Evolutionary conservation across 2,888 invertebrate genomes (phyloP).

Genomic region (Agonopterix subpropinquella): DNA sequence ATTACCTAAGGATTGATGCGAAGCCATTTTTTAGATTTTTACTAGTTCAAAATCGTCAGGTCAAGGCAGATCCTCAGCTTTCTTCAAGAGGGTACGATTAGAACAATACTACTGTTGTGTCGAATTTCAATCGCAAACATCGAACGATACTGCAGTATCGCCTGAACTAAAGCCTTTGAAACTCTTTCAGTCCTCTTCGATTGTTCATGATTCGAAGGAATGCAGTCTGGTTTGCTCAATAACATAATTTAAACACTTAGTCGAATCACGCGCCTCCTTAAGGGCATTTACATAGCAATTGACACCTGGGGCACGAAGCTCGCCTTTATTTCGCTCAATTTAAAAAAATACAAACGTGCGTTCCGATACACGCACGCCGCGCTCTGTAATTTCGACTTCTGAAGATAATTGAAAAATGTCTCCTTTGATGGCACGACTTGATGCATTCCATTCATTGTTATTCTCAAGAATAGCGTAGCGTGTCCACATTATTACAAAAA

Average conservation of each 20-base stretch:
- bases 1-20: too few relatives aligned
- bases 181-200: background rate
- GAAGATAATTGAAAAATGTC: constrained; percentile 38
- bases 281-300: constrained; percentile 43
- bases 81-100: too few relatives aligned
- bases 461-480: background rate
- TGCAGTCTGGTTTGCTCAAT: constrained; percentile 26
- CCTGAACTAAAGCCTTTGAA: too few relatives aligned
- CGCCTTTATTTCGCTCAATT: constrained; percentile 19
- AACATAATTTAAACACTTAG: constrained; percentile 37
- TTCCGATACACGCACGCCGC: constrained; percentile 22
- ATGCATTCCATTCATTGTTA: background rate
- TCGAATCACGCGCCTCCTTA: constrained; percentile 30
- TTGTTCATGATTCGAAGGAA: constrained; percentile 1
- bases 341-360: constrained; percentile 12
- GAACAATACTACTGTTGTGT: too few relatives aligned
- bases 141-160: too few relatives aligned
- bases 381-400: constrained; percentile 41
- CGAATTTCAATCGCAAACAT: too few relatives aligned
- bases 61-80: too few relatives aligned
- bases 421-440: constrained; percentile 16
- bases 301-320: constrained; percentile 40
- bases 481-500: too few relatives aligned
- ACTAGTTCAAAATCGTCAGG: too few relatives aligned
- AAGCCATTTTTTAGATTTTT: too few relatives aligned